These are phyloP conservation scores for Pipistrellus pipistrellus DNA, from an alignment of 2,797 vertebrate species.

Conservation along the genomic window DNA sequence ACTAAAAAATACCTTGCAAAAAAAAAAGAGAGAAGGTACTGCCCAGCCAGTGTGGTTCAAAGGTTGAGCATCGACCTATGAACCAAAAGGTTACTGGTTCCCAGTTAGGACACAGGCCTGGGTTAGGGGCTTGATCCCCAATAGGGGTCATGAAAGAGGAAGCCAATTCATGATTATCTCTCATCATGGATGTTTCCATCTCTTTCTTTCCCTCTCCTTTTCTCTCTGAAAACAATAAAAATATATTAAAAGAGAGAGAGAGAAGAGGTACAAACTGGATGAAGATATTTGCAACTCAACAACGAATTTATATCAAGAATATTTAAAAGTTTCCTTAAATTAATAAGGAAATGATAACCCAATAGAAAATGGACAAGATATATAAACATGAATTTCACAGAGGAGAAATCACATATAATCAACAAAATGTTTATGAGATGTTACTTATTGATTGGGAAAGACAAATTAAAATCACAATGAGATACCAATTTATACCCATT, in stretches of 20 bases:
- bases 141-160: no score
- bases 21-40: not conserved
- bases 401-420: not conserved
- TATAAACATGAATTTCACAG: constrained; percentile 57
- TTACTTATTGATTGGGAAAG: constrained; percentile 14
- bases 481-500: not conserved
- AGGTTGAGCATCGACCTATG: no score
- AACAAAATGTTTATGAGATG: constrained; percentile 49
- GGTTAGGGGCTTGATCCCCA: no score
- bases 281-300: not conserved
- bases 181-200: no score
- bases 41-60: no score
- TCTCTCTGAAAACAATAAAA: not conserved
- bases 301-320: not conserved
- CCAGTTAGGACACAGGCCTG: no score
- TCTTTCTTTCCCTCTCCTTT: no score
- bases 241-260: not conserved
- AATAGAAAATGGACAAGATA: constrained; percentile 44
- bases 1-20: not conserved
- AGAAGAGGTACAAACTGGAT: not conserved
- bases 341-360: not conserved
- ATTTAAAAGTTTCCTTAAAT: not conserved
- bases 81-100: no score
- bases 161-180: no score
- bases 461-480: constrained; percentile 28